Base-by-base conservation (phyloP, 2,888 invertebrate species). In the Margaritifera margaritifera region DNA sequence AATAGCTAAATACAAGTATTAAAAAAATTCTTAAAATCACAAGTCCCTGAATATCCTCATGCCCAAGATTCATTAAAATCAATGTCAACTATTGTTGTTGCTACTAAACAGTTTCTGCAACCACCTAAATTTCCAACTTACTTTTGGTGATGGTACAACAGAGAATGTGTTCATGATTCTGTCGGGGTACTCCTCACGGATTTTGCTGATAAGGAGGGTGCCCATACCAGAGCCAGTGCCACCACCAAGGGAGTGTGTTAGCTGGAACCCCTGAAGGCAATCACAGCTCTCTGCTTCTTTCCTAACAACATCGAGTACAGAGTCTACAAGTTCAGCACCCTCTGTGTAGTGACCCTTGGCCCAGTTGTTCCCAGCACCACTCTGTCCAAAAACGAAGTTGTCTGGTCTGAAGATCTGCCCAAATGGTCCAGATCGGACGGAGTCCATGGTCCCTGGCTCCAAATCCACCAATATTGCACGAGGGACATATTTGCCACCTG, bases 381-480 rank as follows among this genome's bases (percentile, higher is more conserved):
- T 82, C 77, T 85, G 86, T 51, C 86, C 86, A 89, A 97, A 97
- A 31, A 97, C 95, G 90, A 96, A 98, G 92, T 98, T 98, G 91
- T 98, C 97, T 31, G 97, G 97, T 78, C 80, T 75, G 77, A 79
- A 85, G 65, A 83, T 77, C 75, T 96, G 93, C 22, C 96, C 96
- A 91, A 95, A 97, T 22, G 96, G 95, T 67, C 97, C 96, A 1
- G 96, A 95, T 79, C 97, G 93, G 78, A 98, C 97, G 0, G 96
- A 95, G 91, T 98, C 97, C 97, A 98, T 97, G 84, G 97, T 97
- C 82, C 97, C 97, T 63, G 97, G 97, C 91, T 97, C 97, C 88
- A 97, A 91, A 89, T 98, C 97, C 77, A 98, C 95, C 75, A 97
- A 93, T 89, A 97, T 94, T 85, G 97, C 96, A 81, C 97, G 93